Percentiles rank a stretch among this genome's conserved stretches.
Evolutionary conservation across 2,888 invertebrate genomes (phyloP).

Genomic region (Galeruca laticollis): DNA sequence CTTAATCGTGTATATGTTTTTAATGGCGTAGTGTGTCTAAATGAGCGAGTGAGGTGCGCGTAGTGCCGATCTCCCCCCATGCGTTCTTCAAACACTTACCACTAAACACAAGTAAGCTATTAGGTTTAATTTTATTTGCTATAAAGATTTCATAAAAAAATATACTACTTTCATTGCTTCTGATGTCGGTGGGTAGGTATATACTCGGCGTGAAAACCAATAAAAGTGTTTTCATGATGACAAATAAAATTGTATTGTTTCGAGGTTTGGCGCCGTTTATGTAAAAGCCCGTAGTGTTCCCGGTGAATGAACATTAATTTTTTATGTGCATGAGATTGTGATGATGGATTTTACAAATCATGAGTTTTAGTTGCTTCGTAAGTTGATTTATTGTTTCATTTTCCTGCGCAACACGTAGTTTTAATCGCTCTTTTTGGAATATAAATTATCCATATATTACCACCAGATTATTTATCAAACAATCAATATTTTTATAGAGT

Average conservation of each 20-base stretch:
- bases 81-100: constrained; percentile 44
- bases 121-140: constrained; percentile 51
- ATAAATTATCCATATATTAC: too few relatives aligned
- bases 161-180: constrained; percentile 45
- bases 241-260: constrained; percentile 45
- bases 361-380: constrained; percentile 30
- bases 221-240: constrained; percentile 45
- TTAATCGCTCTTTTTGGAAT: not conserved
- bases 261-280: constrained; percentile 41
- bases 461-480: too few relatives aligned
- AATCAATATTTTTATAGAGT: too few relatives aligned
- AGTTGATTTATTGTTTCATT: constrained; percentile 19
- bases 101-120: constrained; percentile 53
- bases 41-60: constrained; percentile 49
- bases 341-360: constrained; percentile 34
- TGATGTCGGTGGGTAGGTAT: constrained; percentile 35
- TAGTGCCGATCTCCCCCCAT: constrained; percentile 39
- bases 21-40: constrained; percentile 46
- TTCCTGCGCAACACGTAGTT: not conserved
- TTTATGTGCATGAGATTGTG: constrained; percentile 22
- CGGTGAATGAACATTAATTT: constrained; percentile 27
- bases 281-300: constrained; percentile 22
- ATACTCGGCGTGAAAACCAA: constrained; percentile 42
- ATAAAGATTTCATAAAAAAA: constrained; percentile 52
- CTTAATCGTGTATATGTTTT: constrained; percentile 54